These are phyloP conservation scores for Epinotia nisella DNA, from an alignment of 2,888 invertebrate species.

Conservation along the genomic window DNA sequence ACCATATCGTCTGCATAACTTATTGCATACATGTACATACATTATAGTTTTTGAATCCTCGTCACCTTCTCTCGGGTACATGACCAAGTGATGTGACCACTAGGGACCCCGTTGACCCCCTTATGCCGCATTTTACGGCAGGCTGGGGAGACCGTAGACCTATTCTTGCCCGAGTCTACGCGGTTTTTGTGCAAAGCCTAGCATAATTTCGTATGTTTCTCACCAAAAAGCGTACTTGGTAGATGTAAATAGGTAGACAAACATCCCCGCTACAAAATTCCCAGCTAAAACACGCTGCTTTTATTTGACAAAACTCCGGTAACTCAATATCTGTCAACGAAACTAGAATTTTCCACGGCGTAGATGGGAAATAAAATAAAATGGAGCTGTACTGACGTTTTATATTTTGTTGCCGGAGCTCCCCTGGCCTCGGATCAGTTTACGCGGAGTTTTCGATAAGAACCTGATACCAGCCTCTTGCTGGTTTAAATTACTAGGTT, in stretches of 20 bases:
- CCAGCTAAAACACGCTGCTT: conserved; percentile 59
- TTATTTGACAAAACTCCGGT: conserved; percentile 71
- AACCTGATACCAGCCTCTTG: conserved; percentile 9
- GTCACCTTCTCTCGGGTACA: too few relatives aligned
- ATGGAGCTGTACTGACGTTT: conserved; percentile 59
- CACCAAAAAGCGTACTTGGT: not conserved
- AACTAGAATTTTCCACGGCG: conserved; percentile 72
- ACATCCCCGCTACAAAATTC: conserved; percentile 17
- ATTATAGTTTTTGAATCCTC: too few relatives aligned
- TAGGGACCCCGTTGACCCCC: too few relatives aligned
- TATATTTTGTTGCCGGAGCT: conserved; percentile 51
- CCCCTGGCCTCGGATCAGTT: conserved; percentile 47
- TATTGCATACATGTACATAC: too few relatives aligned
- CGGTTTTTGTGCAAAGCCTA: too few relatives aligned
- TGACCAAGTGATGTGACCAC: too few relatives aligned
- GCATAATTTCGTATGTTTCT: not conserved
- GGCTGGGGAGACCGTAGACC: too few relatives aligned
- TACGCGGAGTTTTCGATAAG: conserved; percentile 40
- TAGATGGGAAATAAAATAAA: conserved; percentile 72
- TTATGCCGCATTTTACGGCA: too few relatives aligned
- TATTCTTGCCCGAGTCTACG: too few relatives aligned
- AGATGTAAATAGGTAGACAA: conserved; percentile 30
- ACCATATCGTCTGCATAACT: too few relatives aligned
- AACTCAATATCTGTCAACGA: conserved; percentile 76
- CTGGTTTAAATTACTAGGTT: conserved; percentile 5